Evolutionary conservation across 2,113 vertebrate genomes (phyloP), one percentile per base, ranked within the genome.

Genomic region (Brachyhypopomus gauderio): DNA sequence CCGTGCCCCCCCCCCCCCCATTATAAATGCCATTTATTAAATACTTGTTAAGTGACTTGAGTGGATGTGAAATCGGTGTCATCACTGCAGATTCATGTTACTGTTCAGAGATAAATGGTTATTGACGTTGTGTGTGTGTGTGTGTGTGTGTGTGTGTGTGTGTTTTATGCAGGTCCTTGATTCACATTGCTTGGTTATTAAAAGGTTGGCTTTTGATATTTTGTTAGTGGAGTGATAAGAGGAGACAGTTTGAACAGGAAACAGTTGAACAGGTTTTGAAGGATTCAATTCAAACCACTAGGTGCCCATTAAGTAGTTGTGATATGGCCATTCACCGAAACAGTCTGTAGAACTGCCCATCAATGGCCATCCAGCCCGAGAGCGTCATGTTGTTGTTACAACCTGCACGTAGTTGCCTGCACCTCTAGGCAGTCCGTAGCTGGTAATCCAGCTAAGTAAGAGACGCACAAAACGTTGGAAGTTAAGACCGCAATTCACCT

Each of bases 21-120:
- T 25, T 19, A 85, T 91, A 89, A 88, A 91, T 90, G 66, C 78
- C 78, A 20, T 90, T 88, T 84, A 84, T 91, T 90, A 88, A 83
- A 81, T 88, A 84, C 45, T 52, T 41, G 75, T 86, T 85, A 79
- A 84, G 88, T 80, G 81, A 77, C 82, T 84, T 84, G 83, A 82
- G 72, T 76, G 78, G 63, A n/a, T 70, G 84, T 89, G 84, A 88
- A 79, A 79, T 83, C 59, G 74, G 25, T 16, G 74, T 82, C 78
- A 82, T 87, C 89, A 85, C 74, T 74, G 23, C 60, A 87, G 86
- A 90, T 87, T 45, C 84, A 86, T 90, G 74, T 25, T 59, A 75
- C 78, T 77, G 52, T 80, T 38, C 77, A 7, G 63, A 77, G 55
- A 7, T n/a, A 60, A 82, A 63, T 34, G 58, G 48, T 70, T 87